Conservation (phyloP, 92 coral and sea anemone species). For the Palythoa grandiflora region DNA sequence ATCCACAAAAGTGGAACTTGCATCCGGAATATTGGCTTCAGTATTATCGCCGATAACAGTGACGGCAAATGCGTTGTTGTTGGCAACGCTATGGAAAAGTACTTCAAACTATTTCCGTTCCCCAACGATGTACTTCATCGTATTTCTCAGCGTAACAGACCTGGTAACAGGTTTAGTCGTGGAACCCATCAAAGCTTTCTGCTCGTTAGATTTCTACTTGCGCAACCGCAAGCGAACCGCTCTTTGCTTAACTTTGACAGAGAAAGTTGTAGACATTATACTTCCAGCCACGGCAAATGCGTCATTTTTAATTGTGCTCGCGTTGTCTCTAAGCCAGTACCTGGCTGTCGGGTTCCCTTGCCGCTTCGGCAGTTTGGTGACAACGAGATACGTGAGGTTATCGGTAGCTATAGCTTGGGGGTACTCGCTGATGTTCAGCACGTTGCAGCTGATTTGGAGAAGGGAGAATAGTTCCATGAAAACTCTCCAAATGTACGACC, state of each 20-base stretch:
- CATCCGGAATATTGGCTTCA: slow-evolving; percentile 12
- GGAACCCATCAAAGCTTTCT: slow-evolving; percentile 39
- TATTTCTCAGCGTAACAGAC: slow-evolving; percentile 31
- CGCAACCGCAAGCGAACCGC: slow-evolving; percentile 26
- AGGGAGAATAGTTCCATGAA: not conserved
- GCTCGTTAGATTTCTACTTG: slow-evolving; percentile 38
- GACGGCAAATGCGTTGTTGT: slow-evolving; percentile 14
- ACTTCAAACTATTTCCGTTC: slow-evolving; percentile 36
- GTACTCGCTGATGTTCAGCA: slow-evolving; percentile 27
- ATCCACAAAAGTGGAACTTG: slow-evolving; percentile 30
- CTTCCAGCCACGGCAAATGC: slow-evolving; percentile 47
- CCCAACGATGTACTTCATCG: slow-evolving; percentile 34
- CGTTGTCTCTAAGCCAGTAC: slow-evolving; percentile 34
- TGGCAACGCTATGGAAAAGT: slow-evolving; percentile 26
- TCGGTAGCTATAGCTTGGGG: slow-evolving; percentile 23
- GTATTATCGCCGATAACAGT: slow-evolving; percentile 15
- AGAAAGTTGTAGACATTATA: slow-evolving; percentile 7
- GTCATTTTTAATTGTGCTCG: slow-evolving; percentile 36
- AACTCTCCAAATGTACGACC: slow-evolving; percentile 1
- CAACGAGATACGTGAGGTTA: not conserved
- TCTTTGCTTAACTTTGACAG: slow-evolving; percentile 8
- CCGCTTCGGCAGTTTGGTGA: slow-evolving; percentile 18
- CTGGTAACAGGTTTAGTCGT: not conserved
- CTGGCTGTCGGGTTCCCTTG: slow-evolving; percentile 34
- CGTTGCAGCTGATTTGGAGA: slow-evolving; percentile 3